A percentile compares a stretch with the other conserved stretches of the same genome.
Conservation (phyloP, 1,140 invertebrate genomes). For the Caligus rogercresseyi region DNA sequence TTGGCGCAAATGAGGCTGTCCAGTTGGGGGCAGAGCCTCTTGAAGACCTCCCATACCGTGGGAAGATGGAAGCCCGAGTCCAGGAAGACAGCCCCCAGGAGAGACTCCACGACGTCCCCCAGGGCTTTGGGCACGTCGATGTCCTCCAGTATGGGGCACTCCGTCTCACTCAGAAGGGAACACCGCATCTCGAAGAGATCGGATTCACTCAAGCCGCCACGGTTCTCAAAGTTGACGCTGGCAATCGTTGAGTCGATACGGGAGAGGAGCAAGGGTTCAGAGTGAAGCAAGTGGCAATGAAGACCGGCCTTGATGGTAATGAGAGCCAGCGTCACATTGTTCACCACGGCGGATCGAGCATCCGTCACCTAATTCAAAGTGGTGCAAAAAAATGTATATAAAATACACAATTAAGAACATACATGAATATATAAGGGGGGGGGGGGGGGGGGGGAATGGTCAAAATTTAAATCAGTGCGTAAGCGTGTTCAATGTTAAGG, state of each 20-base stretch:
- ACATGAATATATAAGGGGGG: too few species aligned
- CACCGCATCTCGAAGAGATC: not conserved
- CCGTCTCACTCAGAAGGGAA: slow-evolving; percentile 1
- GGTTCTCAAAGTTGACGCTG: not conserved
- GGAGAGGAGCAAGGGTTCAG: not conserved
- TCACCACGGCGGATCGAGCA: slow-evolving; percentile 40
- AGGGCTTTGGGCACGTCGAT: slow-evolving; percentile 21
- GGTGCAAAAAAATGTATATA: too few species aligned
- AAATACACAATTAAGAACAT: too few species aligned
- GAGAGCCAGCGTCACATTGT: slow-evolving; percentile 41
- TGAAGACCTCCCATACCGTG: slow-evolving; percentile 17
- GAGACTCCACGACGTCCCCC: slow-evolving; percentile 20
- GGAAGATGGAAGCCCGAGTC: slow-evolving; percentile 17
- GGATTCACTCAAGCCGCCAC: not conserved
- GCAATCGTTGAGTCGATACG: not conserved
- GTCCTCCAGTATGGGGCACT: slow-evolving; percentile 13
- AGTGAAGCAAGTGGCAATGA: slow-evolving; percentile 30
- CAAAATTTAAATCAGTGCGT: too few species aligned
- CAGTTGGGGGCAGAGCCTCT: slow-evolving; percentile 8
- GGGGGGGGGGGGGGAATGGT: too few species aligned
- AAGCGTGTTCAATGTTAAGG: too few species aligned
- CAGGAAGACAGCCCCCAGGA: slow-evolving; percentile 21
- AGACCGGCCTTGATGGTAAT: slow-evolving; percentile 39
- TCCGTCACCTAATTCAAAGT: not conserved
- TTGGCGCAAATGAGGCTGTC: not conserved